Evolutionary conservation across 2,888 invertebrate genomes (phyloP).

Genomic region (Drosophila borborema): DNA sequence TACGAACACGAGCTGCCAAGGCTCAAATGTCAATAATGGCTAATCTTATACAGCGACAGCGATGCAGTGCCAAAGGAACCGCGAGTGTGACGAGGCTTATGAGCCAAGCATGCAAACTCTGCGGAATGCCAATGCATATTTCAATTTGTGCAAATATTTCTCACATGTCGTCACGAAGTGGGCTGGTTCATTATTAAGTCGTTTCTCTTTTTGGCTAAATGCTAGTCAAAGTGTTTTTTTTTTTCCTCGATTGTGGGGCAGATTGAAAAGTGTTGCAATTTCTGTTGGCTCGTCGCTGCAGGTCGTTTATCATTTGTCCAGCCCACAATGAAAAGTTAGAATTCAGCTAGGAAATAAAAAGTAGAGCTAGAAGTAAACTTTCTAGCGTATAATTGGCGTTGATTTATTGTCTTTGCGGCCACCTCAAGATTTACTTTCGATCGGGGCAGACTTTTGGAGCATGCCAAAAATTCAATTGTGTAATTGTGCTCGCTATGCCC

Average conservation of each 20-base stretch:
- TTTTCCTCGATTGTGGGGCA: slow-evolving; percentile 33
- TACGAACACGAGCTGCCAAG: too few relatives aligned
- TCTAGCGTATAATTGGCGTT: slow-evolving; percentile 68
- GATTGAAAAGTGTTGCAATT: slow-evolving; percentile 69
- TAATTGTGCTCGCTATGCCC: slow-evolving; percentile 39
- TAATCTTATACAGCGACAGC: slow-evolving; percentile 5
- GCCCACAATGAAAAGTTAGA: slow-evolving; percentile 23
- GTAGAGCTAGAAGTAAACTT: background rate
- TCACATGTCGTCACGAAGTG: slow-evolving; percentile 48
- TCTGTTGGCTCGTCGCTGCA: slow-evolving; percentile 26
- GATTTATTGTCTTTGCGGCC: slow-evolving; percentile 73
- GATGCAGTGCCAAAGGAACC: background rate
- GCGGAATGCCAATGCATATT: slow-evolving; percentile 29
- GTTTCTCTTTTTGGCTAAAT: slow-evolving; percentile 35
- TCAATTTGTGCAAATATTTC: slow-evolving; percentile 40
- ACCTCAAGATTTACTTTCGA: slow-evolving; percentile 49
- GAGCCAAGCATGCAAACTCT: slow-evolving; percentile 12
- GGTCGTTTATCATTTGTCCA: slow-evolving; percentile 63
- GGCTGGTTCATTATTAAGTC: slow-evolving; percentile 62
- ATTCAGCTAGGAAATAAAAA: background rate
- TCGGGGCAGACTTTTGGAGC: slow-evolving; percentile 36
- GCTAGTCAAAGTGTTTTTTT: background rate
- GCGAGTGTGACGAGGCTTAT: slow-evolving; percentile 3
- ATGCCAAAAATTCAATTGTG: slow-evolving; percentile 73
- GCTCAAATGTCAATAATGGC: slow-evolving; percentile 8